Evolutionary conservation across 37 sponge, comb jelly and placozoan genomes (phyloP), one percentile per base, ranked within the genome.

Genomic region (Axinella damicornis): DNA sequence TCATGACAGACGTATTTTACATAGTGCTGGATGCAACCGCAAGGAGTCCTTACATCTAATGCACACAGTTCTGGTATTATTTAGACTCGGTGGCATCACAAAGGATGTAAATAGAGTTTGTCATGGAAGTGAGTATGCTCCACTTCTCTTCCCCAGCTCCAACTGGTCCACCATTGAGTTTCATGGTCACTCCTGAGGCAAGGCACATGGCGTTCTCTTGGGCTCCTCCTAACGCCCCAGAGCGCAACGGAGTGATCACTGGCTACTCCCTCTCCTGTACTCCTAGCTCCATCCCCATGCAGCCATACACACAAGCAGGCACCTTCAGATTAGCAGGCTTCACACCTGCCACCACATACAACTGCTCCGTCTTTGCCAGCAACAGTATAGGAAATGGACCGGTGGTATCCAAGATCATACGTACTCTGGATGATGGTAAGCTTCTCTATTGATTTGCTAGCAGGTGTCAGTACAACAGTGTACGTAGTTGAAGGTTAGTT

Each of bases 351-450:
- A 80, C 69, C 21, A 1, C 32, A 32, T 80, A 80, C 35, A 54
- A 68, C 33, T 80, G 80, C 40, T n/a, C 4, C 21, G 6, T 80
- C 17, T 27, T 21, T 66, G 80, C 80, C 9, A 41, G 32, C 34
- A 80, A 28, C 32, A 30, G 46, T 54, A 36, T n/a, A 2, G 69
- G 80, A 24, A 36, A 5, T 53, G 80, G 80, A 34, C 80, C 80
- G 5, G 34, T 57, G 41, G 53, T 69, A 1, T 13, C 1, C 18
- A 11, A 12, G 19, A 38, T 53, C 28, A 40, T 80, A 1, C 2
- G 40, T 1, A 77, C 78, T 40, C 36, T n/a, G 32, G 41, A 62
- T 19, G 46, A 46, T 46, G 4, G 46, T 46, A 9, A 46, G 46
- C 9, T 12, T 46, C 9, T 46, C 9, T 46, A 46, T 46, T n/a